Evolutionary conservation across 1,140 invertebrate genomes (phyloP).

Genomic region (Brachionus paranguensis): DNA sequence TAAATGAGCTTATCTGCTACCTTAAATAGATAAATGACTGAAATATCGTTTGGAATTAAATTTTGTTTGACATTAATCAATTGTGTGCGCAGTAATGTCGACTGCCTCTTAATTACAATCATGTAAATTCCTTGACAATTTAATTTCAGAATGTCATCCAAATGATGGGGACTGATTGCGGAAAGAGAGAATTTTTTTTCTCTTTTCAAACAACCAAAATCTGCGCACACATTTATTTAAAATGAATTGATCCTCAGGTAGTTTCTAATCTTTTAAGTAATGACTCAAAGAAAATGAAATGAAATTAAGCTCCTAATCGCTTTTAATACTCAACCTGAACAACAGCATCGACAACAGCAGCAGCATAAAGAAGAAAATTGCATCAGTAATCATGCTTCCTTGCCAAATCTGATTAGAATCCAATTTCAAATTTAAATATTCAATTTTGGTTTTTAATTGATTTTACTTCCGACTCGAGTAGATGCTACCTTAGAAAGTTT

Average conservation of each 20-base stretch:
- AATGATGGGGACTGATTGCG: neutral
- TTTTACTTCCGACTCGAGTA: neutral
- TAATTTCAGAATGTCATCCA: neutral
- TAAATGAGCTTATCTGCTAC: neutral
- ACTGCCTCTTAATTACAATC: neutral
- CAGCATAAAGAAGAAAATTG: neutral
- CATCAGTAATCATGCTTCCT: neutral
- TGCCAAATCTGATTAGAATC: neutral
- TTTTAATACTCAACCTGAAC: neutral
- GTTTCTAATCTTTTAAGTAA: neutral
- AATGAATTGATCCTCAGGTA: neutral
- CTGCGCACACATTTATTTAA: neutral
- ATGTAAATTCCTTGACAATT: neutral
- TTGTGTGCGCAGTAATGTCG: neutral
- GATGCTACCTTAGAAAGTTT: neutral
- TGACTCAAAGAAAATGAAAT: neutral
- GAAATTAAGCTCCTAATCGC: neutral
- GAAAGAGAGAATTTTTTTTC: neutral
- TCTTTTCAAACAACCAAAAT: neutral
- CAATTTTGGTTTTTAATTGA: neutral
- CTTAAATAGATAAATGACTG: neutral
- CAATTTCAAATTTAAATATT: neutral
- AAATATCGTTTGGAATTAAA: neutral
- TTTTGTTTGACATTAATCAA: neutral
- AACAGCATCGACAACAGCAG: neutral